Base-by-base conservation (phyloP, 2,113 vertebrate species). In the Perccottus glenii region DNA sequence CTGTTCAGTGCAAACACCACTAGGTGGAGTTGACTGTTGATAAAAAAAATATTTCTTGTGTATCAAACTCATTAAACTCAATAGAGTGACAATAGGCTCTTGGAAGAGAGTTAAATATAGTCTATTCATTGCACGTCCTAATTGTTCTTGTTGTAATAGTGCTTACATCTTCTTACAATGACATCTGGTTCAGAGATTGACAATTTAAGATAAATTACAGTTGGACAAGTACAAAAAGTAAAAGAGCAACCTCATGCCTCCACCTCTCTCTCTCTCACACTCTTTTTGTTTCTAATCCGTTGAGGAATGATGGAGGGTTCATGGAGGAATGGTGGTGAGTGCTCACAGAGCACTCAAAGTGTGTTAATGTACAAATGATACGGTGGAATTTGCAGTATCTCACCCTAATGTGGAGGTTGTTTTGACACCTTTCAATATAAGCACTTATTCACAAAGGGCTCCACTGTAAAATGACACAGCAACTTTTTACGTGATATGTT, bases 351-450 rank as follows among this genome's bases (percentile, higher is more conserved):
- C 85, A 84, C 80, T 78, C 74, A 94, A 93, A 93, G 91, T 92
- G 93, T 92, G 92, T 92, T 90, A 93, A 88, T 81, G 62, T 77
- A 90, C 90, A 94, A 89, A 85, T 87, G 92, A 94, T 91, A 92
- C 19, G 82, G 77, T 93, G 93, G 92, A 94, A 93, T 94, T 89
- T 84, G 91, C 90, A 92, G 87, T 79, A 91, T 88, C 64, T 69
- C 32, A 53, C 78, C 47, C 87, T 70, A 70, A 81, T 84, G 73
- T 51, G n/a, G 60, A 59, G 71, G 44, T 63, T 86, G 83, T 88
- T 82, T 67, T 73, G 56, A 80, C 75, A 76, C 60, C 73, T 38
- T 42, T n/a, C 19, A 50, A 9, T 47, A 50, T 36, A 45, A 42
- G 60, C 16, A 60, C 46, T 50, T 51, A 45, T 49, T 33, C 36